Evolutionary conservation across 2,888 invertebrate species (phyloP).

Genomic region (Melolontha melolontha): DNA sequence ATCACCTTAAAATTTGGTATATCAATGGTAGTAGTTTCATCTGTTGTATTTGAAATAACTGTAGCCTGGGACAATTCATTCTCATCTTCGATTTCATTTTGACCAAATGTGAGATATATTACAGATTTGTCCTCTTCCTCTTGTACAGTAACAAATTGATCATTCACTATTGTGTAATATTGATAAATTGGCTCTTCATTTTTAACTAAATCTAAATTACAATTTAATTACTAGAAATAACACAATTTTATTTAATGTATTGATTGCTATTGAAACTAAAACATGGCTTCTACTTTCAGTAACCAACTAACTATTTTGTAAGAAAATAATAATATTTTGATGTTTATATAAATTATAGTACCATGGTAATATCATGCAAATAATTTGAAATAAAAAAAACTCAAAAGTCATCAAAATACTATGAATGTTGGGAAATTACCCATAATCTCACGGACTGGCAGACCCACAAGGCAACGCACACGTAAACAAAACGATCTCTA

Average conservation of each 20-base stretch:
- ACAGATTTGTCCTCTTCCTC: conserved; percentile 46
- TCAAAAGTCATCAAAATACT: conserved; percentile 42
- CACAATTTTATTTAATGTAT: neutral
- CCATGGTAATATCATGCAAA: conserved; percentile 1
- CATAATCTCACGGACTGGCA: conserved; percentile 54
- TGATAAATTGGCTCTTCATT: conserved; percentile 51
- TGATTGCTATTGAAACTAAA: conserved; percentile 5
- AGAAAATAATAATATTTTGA: neutral
- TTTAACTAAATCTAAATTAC: conserved; percentile 38
- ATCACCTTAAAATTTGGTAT: conserved; percentile 50
- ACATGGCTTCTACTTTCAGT: no score
- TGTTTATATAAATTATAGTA: neutral
- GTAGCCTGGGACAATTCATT: conserved; percentile 40
- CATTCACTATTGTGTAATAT: conserved; percentile 54
- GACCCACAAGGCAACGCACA: conserved; percentile 41
- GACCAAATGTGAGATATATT: conserved; percentile 43
- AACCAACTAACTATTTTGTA: neutral
- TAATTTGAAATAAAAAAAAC: conserved; percentile 7
- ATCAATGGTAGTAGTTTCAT: conserved; percentile 56
- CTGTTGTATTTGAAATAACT: conserved; percentile 31
- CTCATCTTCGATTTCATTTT: conserved; percentile 46
- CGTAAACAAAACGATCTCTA: neutral
- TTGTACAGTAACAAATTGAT: conserved; percentile 43
- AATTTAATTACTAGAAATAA: conserved; percentile 32
- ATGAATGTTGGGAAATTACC: conserved; percentile 61